phyloP scores from a whole-genome alignment of 1,140 invertebrate species.

The Watersipora subatra region DNA sequence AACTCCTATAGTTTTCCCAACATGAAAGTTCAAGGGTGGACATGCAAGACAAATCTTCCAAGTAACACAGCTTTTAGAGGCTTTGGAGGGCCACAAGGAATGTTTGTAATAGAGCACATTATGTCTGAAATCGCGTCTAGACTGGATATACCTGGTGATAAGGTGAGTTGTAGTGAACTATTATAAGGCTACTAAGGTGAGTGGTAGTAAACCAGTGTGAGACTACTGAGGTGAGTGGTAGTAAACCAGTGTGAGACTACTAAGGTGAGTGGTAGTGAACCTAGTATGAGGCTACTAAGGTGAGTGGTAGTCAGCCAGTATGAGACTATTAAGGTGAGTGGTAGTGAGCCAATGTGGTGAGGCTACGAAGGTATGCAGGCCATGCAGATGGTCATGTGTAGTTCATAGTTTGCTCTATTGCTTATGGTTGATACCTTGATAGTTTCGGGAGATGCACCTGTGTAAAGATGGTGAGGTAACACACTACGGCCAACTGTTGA shows the following conservation, averaged over 20 bases:
- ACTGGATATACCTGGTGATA: constrained; percentile 15
- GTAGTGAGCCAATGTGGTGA: too few relatives aligned
- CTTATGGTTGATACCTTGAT: too few relatives aligned
- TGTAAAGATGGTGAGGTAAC: constrained; percentile 65
- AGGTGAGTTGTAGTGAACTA: constrained; percentile 20
- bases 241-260: too few relatives aligned
- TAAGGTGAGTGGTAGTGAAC: too few relatives aligned
- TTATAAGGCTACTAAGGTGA: constrained; percentile 15
- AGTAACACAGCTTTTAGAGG: constrained; percentile 42
- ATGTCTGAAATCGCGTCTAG: constrained; percentile 26
- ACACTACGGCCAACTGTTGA: constrained; percentile 61
- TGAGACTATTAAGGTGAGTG: too few relatives aligned
- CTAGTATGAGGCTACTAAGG: too few relatives aligned
- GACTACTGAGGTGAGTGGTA: too few relatives aligned
- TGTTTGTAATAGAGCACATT: constrained; percentile 28
- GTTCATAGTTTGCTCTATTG: too few relatives aligned
- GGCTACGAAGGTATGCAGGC: too few relatives aligned
- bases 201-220: too few relatives aligned
- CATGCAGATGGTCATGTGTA: too few relatives aligned
- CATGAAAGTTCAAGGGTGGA: constrained; percentile 19
- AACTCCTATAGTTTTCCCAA: constrained; percentile 32
- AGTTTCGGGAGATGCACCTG: constrained; percentile 60
- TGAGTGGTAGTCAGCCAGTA: too few relatives aligned
- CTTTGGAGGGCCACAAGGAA: constrained; percentile 38
- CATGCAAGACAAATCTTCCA: constrained; percentile 38